Base-by-base conservation (phyloP, 2,797 vertebrate species). In the Mycteria americana region DNA sequence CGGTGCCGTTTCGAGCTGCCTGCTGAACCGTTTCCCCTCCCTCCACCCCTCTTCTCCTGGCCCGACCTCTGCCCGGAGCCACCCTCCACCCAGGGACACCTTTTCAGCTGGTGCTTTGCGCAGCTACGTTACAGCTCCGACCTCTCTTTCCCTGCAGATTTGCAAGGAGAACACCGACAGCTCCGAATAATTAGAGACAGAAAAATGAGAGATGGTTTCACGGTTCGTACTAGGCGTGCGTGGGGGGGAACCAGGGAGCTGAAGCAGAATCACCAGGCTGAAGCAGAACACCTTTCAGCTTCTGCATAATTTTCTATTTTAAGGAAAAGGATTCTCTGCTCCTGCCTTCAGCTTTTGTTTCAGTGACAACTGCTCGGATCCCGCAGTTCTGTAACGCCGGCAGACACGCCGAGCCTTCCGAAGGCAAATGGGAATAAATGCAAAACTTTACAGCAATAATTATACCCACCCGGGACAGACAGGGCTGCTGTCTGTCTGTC, bases 1-100 rank as follows among this genome's bases (percentile, higher is more conserved):
- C 2, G 2, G 10, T 5, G 75, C 37, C 0, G 0, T 48, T 64
- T 57, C 0, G 0, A 64, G 51, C 39, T 24, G 75, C 48, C 35
- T 25, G 22, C 31, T 17, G 28, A 59, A 64, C 57, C 0, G 0
- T 30, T 39, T 35, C 10, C 65, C 51, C 18, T 8, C 27, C 3
- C 13, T 37, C 5, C 24, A 11, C 5, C 15, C n/a, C 30, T 6
- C 45, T 27, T 4, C 25, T 24, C 65, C 41, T 1, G 3, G 13
- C 53, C 27, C 60, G 11, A 2, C 7, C 46, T 19, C 33, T 21
- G 4, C 2, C 45, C 1, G 1, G 31, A 39, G 8, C 10, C 15
- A 4, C 21, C 4, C 57, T 31, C 37, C 41, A 2, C 2, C 1
- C 6, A 25, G 30, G 8, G 27, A 9, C 31, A 6, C 6, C 27